Conservation (phyloP, 2,888 invertebrate genomes). For the Drosophila engyochracea region DNA sequence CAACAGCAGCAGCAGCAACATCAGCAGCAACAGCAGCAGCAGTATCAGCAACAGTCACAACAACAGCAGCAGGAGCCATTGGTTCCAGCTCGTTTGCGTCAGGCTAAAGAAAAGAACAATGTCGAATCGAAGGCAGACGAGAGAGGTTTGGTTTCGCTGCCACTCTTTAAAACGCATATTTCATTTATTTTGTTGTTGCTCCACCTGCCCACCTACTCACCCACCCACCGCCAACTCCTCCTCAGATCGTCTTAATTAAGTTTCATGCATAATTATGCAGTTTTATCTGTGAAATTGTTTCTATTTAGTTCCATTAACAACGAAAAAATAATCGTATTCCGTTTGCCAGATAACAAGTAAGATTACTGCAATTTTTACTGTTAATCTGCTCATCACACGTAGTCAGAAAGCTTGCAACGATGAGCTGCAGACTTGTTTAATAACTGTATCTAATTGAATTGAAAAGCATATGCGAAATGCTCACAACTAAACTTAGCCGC, state of each 20-base stretch:
- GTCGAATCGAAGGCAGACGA: constrained; percentile 90
- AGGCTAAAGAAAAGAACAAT: constrained; percentile 88
- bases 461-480: neutral
- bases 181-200: constrained; percentile 24
- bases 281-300: constrained; percentile 26
- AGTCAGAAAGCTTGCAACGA: neutral
- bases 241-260: constrained; percentile 28
- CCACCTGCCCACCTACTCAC: neutral
- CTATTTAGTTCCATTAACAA: constrained; percentile 29
- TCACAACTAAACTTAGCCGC: neutral
- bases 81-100: constrained; percentile 87
- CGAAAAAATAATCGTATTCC: neutral
- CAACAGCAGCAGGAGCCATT: constrained; percentile 86
- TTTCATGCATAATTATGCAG: constrained; percentile 33
- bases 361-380: neutral
- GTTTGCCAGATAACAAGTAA: constrained; percentile 7
- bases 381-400: constrained; percentile 5
- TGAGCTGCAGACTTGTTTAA: neutral
- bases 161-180: constrained; percentile 46
- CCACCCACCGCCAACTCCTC: neutral
- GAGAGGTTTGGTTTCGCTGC: constrained; percentile 86
- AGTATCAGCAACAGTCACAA: constrained; percentile 52
- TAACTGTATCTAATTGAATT: neutral
- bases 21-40: constrained; percentile 50
- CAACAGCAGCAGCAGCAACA: constrained; percentile 63